phyloP scores from a whole-genome alignment of 2,797 vertebrate genomes.

The Sylvia borin region DNA sequence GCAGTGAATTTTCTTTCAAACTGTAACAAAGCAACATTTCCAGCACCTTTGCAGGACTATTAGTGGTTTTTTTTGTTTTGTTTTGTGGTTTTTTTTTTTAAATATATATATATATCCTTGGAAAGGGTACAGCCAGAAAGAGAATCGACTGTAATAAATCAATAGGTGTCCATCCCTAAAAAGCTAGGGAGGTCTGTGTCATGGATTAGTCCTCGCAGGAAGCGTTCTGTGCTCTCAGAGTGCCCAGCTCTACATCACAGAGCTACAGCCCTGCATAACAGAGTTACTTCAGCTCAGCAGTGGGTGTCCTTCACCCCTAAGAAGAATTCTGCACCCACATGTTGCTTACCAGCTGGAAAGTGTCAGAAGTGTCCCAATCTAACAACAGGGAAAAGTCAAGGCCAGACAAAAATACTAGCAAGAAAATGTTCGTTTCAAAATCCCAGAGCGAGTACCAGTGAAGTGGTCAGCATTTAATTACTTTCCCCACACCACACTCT shows the following conservation, averaged over 20 bases:
- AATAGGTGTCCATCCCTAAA: neutral
- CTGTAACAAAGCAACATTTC: neutral
- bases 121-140: neutral
- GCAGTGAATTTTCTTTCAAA: neutral
- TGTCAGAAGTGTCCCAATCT: neutral
- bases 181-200: neutral
- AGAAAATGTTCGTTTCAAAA: neutral
- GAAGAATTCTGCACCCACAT: neutral
- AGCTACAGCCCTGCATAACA: neutral
- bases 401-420: neutral
- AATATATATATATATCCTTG: no score
- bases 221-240: accelerated
- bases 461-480: neutral
- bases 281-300: neutral
- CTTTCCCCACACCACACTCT: neutral
- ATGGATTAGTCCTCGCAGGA: neutral
- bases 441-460: neutral
- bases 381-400: neutral
- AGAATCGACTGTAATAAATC: neutral
- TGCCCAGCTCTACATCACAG: neutral
- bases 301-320: neutral
- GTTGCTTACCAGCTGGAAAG: neutral
- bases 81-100: no score
- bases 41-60: neutral
- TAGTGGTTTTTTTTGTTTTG: no score